These are phyloP conservation scores for Trematomus loennbergii DNA, from an alignment of 2,113 vertebrate species.

Conservation along the genomic window DNA sequence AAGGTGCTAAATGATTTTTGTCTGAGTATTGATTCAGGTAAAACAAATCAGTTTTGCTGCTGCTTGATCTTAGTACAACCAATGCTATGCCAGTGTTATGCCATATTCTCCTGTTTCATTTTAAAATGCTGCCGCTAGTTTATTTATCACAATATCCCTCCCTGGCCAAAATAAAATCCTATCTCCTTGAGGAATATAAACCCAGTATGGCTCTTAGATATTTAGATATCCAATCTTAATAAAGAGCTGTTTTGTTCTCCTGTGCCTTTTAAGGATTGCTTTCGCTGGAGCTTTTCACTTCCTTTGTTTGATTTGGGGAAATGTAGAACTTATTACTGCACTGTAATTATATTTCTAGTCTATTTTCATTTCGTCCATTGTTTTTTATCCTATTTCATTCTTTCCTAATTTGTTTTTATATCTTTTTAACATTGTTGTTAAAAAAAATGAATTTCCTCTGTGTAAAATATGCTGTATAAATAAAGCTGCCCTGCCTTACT, in stretches of 20 bases:
- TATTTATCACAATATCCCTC: background rate
- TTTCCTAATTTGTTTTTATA: background rate
- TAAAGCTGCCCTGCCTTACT: constrained; percentile 7
- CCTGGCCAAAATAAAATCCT: background rate
- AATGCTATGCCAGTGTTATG: background rate
- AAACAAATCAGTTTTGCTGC: background rate
- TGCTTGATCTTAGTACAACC: background rate
- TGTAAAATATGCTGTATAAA: background rate
- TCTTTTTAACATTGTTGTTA: background rate
- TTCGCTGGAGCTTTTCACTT: too few species aligned
- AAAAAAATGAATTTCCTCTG: background rate
- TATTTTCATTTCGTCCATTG: background rate
- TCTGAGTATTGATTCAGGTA: background rate
- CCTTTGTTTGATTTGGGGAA: background rate
- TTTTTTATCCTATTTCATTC: background rate
- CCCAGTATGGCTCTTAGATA: background rate
- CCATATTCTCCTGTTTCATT: background rate
- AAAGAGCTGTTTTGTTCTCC: background rate
- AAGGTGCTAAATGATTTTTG: background rate
- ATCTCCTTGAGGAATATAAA: background rate
- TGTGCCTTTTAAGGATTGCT: background rate
- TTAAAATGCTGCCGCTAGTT: background rate
- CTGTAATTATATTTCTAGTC: background rate
- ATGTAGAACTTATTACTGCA: background rate
- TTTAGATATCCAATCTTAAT: background rate